A percentile compares a stretch with the other conserved stretches of the same genome.
phyloP scores from a whole-genome alignment of 2,113 vertebrate genomes.

The Crocuta crocuta region DNA sequence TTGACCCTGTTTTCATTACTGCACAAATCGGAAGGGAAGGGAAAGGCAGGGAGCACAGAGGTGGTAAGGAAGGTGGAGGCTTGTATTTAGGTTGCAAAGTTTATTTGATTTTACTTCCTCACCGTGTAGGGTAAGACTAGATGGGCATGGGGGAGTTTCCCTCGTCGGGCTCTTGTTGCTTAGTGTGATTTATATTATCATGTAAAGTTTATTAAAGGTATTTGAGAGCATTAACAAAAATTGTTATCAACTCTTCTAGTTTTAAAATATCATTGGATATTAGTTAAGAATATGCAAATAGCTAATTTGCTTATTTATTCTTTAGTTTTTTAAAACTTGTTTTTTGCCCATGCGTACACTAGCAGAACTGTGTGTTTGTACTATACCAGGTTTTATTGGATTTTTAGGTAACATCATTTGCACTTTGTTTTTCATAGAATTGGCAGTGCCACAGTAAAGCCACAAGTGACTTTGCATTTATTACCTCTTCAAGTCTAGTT shows the following conservation, averaged over 20 bases:
- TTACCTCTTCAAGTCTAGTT: constrained; percentile 98
- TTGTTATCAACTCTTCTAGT: not conserved
- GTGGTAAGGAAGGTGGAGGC: not conserved
- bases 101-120: not conserved
- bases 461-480: constrained; percentile 96
- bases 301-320: not conserved
- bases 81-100: not conserved
- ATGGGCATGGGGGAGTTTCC: not conserved
- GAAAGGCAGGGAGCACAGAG: not conserved
- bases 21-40: not conserved
- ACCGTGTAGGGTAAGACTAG: not conserved
- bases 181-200: constrained; percentile 8
- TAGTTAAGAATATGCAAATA: constrained; percentile 18
- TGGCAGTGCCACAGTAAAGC: constrained; percentile 99
- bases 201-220: not conserved
- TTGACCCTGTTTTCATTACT: not conserved
- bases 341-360: not conserved
- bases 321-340: not conserved
- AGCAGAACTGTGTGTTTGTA: not conserved
- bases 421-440: constrained; percentile 87
- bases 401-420: not conserved
- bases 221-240: not conserved
- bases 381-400: not conserved
- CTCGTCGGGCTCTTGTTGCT: not conserved
- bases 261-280: not conserved